Percentiles rank a stretch among this genome's conserved stretches.
These are phyloP conservation scores for Emydocephalus ijimae DNA, from an alignment of 2,113 vertebrate genomes.

Conservation along the genomic window DNA sequence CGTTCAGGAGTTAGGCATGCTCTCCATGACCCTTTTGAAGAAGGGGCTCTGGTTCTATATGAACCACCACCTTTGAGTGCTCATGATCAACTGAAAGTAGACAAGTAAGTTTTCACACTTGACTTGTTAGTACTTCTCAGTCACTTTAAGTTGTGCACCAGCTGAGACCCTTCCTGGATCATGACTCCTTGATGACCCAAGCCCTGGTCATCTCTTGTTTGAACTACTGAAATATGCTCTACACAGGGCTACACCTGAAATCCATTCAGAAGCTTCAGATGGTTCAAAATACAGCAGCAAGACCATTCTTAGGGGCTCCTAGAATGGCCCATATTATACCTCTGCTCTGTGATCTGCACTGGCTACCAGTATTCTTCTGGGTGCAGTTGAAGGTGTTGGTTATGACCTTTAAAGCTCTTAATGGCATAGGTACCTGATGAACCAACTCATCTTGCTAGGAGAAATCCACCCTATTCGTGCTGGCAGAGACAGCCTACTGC, in stretches of 20 bases:
- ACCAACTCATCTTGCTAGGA: background rate
- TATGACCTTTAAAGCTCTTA: background rate
- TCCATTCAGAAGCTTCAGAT: background rate
- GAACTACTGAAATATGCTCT: background rate
- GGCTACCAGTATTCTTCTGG: background rate
- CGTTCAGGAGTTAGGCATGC: constrained; percentile 81
- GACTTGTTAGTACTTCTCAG: background rate
- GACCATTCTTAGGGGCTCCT: background rate
- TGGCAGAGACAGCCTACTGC: background rate
- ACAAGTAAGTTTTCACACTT: constrained; percentile 80
- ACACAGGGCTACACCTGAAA: background rate
- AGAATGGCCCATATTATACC: background rate
- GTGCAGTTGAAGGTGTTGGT: background rate
- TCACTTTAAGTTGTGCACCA: background rate
- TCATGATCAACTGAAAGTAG: constrained; percentile 90
- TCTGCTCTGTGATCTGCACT: background rate
- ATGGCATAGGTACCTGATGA: background rate
- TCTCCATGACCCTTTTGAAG: constrained; percentile 91
- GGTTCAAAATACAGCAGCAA: background rate
- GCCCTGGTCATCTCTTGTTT: background rate
- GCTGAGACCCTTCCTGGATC: background rate
- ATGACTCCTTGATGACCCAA: background rate
- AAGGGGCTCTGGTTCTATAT: constrained; percentile 88
- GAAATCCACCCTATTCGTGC: background rate
- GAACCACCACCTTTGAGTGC: constrained; percentile 81